Conservation (phyloP, 2,888 invertebrate genomes). For the Cantharis nigra region DNA sequence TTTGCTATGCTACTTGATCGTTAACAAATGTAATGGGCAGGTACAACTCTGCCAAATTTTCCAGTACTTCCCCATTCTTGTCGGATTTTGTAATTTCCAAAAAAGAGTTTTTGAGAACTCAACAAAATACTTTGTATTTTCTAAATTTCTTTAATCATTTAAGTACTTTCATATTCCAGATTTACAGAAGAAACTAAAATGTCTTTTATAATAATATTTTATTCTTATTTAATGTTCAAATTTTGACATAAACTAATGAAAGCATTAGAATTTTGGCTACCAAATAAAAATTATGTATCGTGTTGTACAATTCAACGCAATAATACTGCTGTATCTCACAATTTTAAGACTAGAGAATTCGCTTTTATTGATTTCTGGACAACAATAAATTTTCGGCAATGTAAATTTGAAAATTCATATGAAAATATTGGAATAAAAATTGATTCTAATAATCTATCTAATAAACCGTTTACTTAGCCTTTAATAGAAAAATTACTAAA, state of each 20-base stretch:
- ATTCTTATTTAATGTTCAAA: not conserved
- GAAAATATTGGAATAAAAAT: not conserved
- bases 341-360: not conserved
- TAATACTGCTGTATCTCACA: not conserved
- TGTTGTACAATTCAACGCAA: not conserved
- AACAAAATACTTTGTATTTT: too few relatives aligned
- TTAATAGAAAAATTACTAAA: slow-evolving; percentile 38
- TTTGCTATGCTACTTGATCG: too few relatives aligned
- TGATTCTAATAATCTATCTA: not conserved
- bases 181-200: not conserved
- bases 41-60: too few relatives aligned
- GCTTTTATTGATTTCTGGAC: not conserved
- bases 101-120: too few relatives aligned
- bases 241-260: not conserved
- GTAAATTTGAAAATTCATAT: not conserved
- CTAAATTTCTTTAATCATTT: too few relatives aligned
- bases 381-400: not conserved
- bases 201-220: not conserved
- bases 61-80: too few relatives aligned
- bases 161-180: too few relatives aligned
- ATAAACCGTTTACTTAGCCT: slow-evolving; percentile 25
- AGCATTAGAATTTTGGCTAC: not conserved
- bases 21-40: too few relatives aligned
- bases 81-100: too few relatives aligned
- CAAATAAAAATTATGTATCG: not conserved